phyloP scores from a whole-genome alignment of 1,140 invertebrate genomes.

The Parasteatoda tepidariorum region DNA sequence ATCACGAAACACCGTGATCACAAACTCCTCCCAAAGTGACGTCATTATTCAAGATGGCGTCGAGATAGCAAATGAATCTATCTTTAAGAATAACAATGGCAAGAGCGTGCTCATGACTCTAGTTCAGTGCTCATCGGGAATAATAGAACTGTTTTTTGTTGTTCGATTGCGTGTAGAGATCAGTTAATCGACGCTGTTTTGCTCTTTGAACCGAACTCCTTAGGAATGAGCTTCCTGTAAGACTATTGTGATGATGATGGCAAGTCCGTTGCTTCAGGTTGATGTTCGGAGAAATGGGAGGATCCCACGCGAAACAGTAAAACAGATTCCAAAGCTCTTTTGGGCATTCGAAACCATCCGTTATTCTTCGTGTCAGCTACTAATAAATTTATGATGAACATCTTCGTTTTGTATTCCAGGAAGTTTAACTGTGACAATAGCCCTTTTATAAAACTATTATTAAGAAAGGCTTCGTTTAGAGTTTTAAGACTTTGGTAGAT shows the following conservation, averaged over 20 bases:
- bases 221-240: conserved; percentile 10
- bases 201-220: conserved; percentile 46
- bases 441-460: too few relatives aligned
- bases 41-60: conserved; percentile 42
- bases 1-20: conserved; percentile 48
- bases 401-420: not conserved
- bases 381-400: not conserved
- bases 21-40: conserved; percentile 49
- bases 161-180: conserved; percentile 44
- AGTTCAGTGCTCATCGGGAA: conserved; percentile 51
- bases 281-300: conserved; percentile 8
- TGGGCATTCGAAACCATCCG: not conserved
- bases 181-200: conserved; percentile 44
- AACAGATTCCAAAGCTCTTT: not conserved
- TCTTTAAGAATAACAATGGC: conserved; percentile 15
- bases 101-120: conserved; percentile 35
- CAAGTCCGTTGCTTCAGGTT: not conserved
- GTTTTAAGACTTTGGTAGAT: too few relatives aligned
- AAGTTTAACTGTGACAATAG: too few relatives aligned
- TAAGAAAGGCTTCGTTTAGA: too few relatives aligned
- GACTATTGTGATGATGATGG: conserved; percentile 2
- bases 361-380: not conserved
- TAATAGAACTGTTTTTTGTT: conserved; percentile 44
- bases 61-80: conserved; percentile 14
- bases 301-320: conserved; percentile 15